Conservation (phyloP, 2,888 invertebrate genomes). For the Drosophila quinaria region DNA sequence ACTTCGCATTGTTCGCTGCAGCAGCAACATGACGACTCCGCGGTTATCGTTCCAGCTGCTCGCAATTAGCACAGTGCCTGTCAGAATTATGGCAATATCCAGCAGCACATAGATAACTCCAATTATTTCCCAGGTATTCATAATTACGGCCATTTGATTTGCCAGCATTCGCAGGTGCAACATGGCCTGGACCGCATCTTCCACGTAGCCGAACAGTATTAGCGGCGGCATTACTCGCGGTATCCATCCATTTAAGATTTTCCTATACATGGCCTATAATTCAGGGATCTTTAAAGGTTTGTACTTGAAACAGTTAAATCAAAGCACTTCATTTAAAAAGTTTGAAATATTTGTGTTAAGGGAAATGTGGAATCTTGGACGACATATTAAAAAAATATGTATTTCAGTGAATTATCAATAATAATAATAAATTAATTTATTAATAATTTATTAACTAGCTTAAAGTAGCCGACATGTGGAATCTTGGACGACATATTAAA, state of each 20-base stretch:
- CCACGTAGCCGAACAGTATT: constrained; percentile 19
- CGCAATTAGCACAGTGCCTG: constrained; percentile 15
- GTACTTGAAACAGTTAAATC: neutral
- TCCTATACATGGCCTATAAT: neutral
- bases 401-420: too few relatives aligned
- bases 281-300: neutral
- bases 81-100: constrained; percentile 11
- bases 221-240: neutral
- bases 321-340: neutral
- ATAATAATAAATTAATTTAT: too few relatives aligned
- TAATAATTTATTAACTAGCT: too few relatives aligned
- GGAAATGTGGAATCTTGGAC: too few relatives aligned
- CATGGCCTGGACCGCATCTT: neutral
- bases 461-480: too few relatives aligned
- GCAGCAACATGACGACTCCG: constrained; percentile 35
- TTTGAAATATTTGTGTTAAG: too few relatives aligned
- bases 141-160: neutral
- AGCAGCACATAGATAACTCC: constrained; percentile 10
- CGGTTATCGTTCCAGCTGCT: neutral
- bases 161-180: constrained; percentile 10
- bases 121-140: neutral
- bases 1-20: constrained; percentile 25
- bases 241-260: constrained; percentile 3
- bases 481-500: too few relatives aligned
- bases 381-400: too few relatives aligned